Base-by-base conservation (phyloP, 2,113 vertebrate genomes). In the Phylloscopus trochilus region DNA sequence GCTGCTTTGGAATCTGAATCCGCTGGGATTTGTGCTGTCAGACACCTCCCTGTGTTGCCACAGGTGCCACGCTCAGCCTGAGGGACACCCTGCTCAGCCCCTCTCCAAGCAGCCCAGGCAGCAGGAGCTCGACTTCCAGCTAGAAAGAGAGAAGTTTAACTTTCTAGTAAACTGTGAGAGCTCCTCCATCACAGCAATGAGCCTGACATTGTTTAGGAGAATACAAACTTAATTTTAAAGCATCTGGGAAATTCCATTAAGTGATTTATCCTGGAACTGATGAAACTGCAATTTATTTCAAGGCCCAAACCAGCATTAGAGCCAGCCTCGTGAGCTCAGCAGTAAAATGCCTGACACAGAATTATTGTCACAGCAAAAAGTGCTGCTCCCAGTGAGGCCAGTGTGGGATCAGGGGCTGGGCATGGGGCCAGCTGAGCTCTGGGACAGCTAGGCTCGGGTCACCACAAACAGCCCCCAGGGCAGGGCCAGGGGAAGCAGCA, bases 251-350 rank as follows among this genome's bases (percentile, higher is more conserved):
- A 86, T 91, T 87, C 92, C 90, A 59, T 78, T 90, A 85, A 91
- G 91, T 44, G 78, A 94, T 97, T 97, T 94, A 94, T 81, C 85
- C 62, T 74, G 82, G 95, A 94, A 74, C 91, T 95, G 97, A 94
- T 96, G 95, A 95, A 96, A 66, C 92, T 52, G 83, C 91, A 91
- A 86, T 96, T 96, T 93, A 91, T 95, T 94, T 76, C 86, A 66
- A 82, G 95, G 94, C 93, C 79, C 92, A 52, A 72, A 83, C 78
- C 58, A 89, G 91, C 76, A 83, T 59, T 87, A 62, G 81, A 93
- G 92, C 13, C 87, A 90, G 46, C 62, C 93, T 86, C 44, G 3
- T 80, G 95, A 75, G 91, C 84, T 94, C 86, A 83, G 63, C 92
- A 83, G 92, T 70, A 39, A 95, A 96, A 77, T 59, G 88, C 85